Evolutionary conservation across 2,113 vertebrate genomes (phyloP).

Genomic region (Cyphomyrus plagiostoma): DNA sequence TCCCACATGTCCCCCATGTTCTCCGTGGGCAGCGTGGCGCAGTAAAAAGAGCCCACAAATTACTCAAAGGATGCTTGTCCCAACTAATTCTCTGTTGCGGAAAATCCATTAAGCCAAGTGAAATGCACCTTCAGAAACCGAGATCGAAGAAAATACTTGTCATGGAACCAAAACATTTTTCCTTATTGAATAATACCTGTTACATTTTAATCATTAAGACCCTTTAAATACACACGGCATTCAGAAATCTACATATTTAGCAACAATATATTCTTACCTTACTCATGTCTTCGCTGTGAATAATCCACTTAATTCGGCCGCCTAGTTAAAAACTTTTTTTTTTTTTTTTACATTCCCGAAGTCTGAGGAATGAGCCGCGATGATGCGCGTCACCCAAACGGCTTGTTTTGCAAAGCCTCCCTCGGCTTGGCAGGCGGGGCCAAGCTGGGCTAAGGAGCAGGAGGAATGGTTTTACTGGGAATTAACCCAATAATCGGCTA

Average conservation of each 20-base stretch:
- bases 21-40: conserved; percentile 1
- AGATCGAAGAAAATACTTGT: neutral
- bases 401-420: conserved; percentile 16
- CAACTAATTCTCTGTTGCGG: neutral
- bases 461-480: neutral
- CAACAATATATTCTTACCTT: conserved; percentile 9
- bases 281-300: conserved; percentile 14
- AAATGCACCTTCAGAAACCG: neutral
- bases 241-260: neutral
- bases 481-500: conserved; percentile 10
- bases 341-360: conserved; percentile 19
- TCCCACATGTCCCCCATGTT: neutral
- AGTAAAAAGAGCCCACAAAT: neutral
- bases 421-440: conserved; percentile 8
- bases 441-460: neutral
- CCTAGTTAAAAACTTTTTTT: neutral
- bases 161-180: neutral
- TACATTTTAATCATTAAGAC: neutral
- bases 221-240: neutral
- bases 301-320: neutral
- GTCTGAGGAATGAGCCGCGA: neutral
- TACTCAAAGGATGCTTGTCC: neutral
- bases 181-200: neutral
- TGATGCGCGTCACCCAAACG: neutral
- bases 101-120: neutral